phyloP scores from a whole-genome alignment of 64 coral and sea anemone genomes.

The Montipora cactus region DNA sequence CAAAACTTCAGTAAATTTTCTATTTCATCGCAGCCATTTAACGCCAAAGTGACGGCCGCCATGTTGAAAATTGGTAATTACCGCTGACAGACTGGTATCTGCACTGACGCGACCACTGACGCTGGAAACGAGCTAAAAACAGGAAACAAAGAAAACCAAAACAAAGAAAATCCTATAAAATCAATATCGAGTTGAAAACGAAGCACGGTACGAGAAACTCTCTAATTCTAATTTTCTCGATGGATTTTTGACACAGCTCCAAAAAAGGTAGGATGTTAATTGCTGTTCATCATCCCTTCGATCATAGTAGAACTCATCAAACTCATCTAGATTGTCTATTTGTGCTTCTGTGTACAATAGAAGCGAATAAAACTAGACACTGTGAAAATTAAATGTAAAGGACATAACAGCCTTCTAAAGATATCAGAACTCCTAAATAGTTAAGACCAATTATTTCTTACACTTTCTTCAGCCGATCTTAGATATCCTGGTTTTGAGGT shows the following conservation, averaged over 20 bases:
- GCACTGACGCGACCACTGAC: too few species aligned
- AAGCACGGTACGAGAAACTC: neutral
- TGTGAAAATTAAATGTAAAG: too few species aligned
- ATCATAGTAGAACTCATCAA: too few species aligned
- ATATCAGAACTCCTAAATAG: neutral
- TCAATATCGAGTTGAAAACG: neutral
- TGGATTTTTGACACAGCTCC: neutral
- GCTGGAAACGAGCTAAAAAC: neutral
- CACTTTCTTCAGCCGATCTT: neutral
- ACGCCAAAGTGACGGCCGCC: constrained; percentile 52
- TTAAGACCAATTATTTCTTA: neutral
- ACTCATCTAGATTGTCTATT: too few species aligned
- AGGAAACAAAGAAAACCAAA: constrained; percentile 54
- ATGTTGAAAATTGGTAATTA: constrained; percentile 55
- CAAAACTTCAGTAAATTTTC: constrained; percentile 81
- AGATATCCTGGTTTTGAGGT: neutral
- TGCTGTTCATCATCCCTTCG: neutral
- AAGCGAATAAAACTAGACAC: too few species aligned
- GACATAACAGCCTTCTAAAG: neutral
- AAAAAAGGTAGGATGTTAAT: neutral
- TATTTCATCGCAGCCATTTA: constrained; percentile 83
- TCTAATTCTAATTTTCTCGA: neutral
- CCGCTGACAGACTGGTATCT: neutral
- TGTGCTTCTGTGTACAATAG: too few species aligned
- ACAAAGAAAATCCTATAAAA: neutral